Base-by-base conservation (phyloP, 2,797 vertebrate genomes). In the Silurus aristotelis region DNA sequence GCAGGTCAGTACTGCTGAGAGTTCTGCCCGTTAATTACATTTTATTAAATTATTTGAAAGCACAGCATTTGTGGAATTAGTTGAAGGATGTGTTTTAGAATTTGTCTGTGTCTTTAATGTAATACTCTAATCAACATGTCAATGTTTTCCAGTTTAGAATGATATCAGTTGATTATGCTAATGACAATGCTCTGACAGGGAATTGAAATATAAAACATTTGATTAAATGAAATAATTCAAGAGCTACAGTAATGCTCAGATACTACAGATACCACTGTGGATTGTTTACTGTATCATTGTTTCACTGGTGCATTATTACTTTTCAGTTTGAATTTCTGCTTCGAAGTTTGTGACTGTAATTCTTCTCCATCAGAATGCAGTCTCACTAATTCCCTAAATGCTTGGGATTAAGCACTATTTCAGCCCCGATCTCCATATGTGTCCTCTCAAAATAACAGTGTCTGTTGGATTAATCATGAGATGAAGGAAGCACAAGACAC, bases 321-420 rank as follows among this genome's bases (percentile, higher is more conserved):
- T 38, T 38, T 38, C 4, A 38, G 1, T 52, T 52, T 52, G 10
- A 1, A 52, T 7, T 52, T 52, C 48, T 84, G 46, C 13, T 58
- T 46, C 27, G 3, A n/a, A 80, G 56, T 60, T 84, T 72, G 15
- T 27, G 80, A 70, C 88, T 90, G 90, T 61, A 55, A 87, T 85
- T 63, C 87, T 90, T 90, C 89, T 84, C 87, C 82, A 78, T n/a
- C 13, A 61, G 89, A 89, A 91, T 89, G 89, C 90, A 90, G 88
- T 91, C 89, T 89, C 90, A 90, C 91, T 95, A 95, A 94, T 93
- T 94, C 94, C 93, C 90, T 92, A 92, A 92, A 92, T 92, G 89
- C 91, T 90, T 66, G 86, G 94, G 95, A 95, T 95, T 95, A 95
- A 89, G 92, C 82, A 88, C 91, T 93, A 92, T 94, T 94, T 93